These are phyloP conservation scores for Morone chrysops DNA, from an alignment of 2,113 vertebrate genomes.

Conservation along the genomic window DNA sequence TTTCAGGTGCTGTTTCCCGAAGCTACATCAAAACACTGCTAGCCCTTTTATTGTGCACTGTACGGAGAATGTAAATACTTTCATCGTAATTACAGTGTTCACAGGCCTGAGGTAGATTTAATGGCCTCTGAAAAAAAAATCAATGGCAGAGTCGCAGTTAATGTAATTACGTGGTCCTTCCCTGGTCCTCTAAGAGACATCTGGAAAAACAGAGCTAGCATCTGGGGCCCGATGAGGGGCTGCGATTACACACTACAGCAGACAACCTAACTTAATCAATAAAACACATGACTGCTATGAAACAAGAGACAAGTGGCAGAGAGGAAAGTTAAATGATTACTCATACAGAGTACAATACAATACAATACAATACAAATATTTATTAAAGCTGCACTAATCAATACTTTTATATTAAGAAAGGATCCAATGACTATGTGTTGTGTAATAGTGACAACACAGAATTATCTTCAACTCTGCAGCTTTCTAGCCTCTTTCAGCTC, in stretches of 20 bases:
- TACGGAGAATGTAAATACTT: neutral
- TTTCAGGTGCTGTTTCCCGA: conserved; percentile 6
- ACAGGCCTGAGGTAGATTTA: neutral
- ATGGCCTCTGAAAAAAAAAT: conserved; percentile 22
- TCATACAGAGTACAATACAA: neutral
- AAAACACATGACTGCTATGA: conserved; percentile 14
- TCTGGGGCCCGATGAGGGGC: conserved; percentile 31
- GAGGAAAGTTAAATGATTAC: neutral
- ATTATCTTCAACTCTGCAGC: neutral
- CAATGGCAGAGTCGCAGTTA: conserved; percentile 26
- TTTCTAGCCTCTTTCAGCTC: neutral
- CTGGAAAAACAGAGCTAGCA: conserved; percentile 41
- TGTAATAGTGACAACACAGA: neutral
- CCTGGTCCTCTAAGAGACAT: conserved; percentile 27
- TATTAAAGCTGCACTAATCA: neutral
- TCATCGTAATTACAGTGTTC: conserved; percentile 28
- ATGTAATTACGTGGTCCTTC: conserved; percentile 36
- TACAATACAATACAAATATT: too few species aligned
- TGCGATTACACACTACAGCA: conserved; percentile 11
- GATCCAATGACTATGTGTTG: neutral
- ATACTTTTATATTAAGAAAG: neutral
- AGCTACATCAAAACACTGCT: conserved; percentile 16
- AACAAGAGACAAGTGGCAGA: neutral
- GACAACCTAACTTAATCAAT: conserved; percentile 31
- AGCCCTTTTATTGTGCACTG: conserved; percentile 1